Evolutionary conservation across 1,140 invertebrate species (phyloP).

Genomic region (Triops longicaudatus): DNA sequence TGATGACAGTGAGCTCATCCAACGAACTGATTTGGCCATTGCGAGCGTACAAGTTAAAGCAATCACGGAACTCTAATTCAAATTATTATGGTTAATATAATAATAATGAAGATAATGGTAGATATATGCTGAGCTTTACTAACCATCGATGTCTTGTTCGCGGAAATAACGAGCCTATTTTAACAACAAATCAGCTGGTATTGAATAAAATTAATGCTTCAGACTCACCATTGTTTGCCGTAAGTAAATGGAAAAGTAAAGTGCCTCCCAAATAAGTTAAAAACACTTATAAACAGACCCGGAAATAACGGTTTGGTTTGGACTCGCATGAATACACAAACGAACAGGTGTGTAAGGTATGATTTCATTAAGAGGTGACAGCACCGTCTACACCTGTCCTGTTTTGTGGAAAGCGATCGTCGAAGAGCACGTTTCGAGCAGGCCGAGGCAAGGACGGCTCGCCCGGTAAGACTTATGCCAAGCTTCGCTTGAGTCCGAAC

Average conservation of each 20-base stretch:
- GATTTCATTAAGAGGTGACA: not conserved
- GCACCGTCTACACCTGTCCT: no score
- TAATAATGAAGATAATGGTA: not conserved
- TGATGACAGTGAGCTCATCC: constrained; percentile 85
- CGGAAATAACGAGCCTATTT: constrained; percentile 43
- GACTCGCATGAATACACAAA: not conserved
- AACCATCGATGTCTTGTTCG: constrained; percentile 45
- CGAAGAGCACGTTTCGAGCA: no score
- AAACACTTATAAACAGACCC: constrained; percentile 1
- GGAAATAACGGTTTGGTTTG: not conserved
- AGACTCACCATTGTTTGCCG: not conserved
- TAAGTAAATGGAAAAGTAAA: not conserved
- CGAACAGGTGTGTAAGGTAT: not conserved
- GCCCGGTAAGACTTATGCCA: no score
- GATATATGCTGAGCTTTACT: constrained; percentile 30
- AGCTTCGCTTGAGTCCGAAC: no score
- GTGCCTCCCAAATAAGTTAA: not conserved
- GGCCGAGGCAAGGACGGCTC: no score
- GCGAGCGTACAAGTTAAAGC: constrained; percentile 84
- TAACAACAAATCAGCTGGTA: not conserved
- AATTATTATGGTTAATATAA: constrained; percentile 19
- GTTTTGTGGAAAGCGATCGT: no score
- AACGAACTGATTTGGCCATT: constrained; percentile 70
- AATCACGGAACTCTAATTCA: constrained; percentile 82
- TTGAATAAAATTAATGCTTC: not conserved